Evolutionary conservation across 2,888 invertebrate genomes (phyloP).

Genomic region (Ichneumoninae sp.): DNA sequence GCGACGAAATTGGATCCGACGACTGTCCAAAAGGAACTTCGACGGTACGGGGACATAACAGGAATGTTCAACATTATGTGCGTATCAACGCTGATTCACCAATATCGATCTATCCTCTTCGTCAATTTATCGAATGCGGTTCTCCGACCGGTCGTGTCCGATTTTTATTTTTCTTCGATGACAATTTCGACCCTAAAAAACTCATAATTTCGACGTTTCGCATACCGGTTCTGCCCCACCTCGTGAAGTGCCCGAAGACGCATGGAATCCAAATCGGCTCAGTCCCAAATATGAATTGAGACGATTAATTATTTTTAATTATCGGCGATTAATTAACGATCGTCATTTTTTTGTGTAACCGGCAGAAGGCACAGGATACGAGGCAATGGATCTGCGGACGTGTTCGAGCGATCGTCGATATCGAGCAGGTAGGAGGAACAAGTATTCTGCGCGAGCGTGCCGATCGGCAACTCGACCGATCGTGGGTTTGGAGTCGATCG

Average conservation of each 20-base stretch:
- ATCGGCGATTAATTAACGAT: constrained; percentile 48
- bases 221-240: neutral
- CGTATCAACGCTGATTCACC: neutral
- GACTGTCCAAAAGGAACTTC: constrained; percentile 85
- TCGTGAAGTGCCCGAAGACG: neutral
- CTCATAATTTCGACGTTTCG: neutral
- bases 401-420: constrained; percentile 40
- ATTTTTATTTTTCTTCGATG: neutral
- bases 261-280: neutral
- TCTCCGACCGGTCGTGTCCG: no score
- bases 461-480: neutral
- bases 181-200: no score
- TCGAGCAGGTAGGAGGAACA: constrained; percentile 39
- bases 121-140: no score
- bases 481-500: neutral
- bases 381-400: constrained; percentile 40
- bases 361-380: constrained; percentile 33
- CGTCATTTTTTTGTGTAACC: neutral
- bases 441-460: constrained; percentile 19
- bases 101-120: no score
- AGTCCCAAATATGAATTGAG: neutral
- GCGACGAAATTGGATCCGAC: constrained; percentile 84
- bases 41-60: constrained; percentile 86
- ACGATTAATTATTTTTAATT: constrained; percentile 44
- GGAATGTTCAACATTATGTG: constrained; percentile 87